These are phyloP conservation scores for Pristionchus pacificus DNA, from an alignment of 1,140 invertebrate genomes.

Conservation along the genomic window DNA sequence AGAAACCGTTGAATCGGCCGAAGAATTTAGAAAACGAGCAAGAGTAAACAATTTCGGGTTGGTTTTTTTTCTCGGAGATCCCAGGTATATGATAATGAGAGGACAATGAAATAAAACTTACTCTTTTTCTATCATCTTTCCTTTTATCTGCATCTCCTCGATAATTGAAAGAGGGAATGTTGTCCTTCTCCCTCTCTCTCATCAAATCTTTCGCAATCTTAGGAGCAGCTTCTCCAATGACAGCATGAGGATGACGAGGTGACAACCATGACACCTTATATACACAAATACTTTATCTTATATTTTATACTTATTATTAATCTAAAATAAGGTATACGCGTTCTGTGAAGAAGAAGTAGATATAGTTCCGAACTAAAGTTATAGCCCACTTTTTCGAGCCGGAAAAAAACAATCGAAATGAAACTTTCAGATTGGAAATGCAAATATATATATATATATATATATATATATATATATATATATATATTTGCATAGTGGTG, in stretches of 20 bases:
- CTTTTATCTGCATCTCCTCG: slow-evolving; percentile 2
- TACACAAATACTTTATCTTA: neutral
- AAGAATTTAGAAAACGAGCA: too few species aligned
- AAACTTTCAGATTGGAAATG: neutral
- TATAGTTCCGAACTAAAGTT: slow-evolving; percentile 8
- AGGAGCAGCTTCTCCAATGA: slow-evolving; percentile 46
- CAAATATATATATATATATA: too few species aligned
- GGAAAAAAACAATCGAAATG: neutral
- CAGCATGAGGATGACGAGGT: slow-evolving; percentile 48
- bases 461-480: too few species aligned
- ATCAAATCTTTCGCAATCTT: slow-evolving; percentile 19
- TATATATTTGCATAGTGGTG: too few species aligned
- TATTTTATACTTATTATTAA: neutral
- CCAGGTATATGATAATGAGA: too few species aligned
- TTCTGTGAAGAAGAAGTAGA: neutral
- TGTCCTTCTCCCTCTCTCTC: slow-evolving; percentile 6
- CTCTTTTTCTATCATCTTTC: too few species aligned
- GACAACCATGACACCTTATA: slow-evolving; percentile 60
- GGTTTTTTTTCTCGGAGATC: too few species aligned
- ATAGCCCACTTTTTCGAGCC: neutral
- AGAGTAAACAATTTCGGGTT: too few species aligned
- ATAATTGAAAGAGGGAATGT: too few species aligned
- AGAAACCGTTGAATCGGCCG: too few species aligned
- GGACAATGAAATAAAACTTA: too few species aligned
- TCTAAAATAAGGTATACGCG: neutral